Base-by-base conservation (phyloP, 2,113 vertebrate genomes). In the Gasterosteus aculeatus region DNA sequence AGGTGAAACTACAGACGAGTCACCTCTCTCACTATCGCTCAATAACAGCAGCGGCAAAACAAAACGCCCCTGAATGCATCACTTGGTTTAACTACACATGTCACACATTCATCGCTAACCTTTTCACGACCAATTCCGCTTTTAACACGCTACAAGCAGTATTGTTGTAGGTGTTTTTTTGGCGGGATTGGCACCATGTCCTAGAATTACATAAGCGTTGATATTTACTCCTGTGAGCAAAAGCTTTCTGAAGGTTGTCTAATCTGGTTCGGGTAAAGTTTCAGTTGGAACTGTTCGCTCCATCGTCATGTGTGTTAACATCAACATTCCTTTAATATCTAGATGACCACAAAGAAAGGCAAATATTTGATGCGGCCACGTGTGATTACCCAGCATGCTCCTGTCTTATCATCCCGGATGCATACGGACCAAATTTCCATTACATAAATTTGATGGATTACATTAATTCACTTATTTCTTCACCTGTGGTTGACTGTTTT, bases 281-380 rank as follows among this genome's bases (percentile, higher is more conserved):
- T 15, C 6, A 31, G 56, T 18, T 31, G 35, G 16, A 41, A 11
- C 56, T 33, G 18, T 33, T 16, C 29, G 19, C 2, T 35, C 29
- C 4, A 10, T n/a, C 39, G 4, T 6, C 56, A 39, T 18, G 26
- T 54, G 47, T 68, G 42, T 19, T 44, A 12, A 59, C 9, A 4
- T 22, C 41, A 16, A 42, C 42, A 49, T 38, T 69, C 11, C 31
- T 11, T 38, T 14, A 71, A 42, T 66, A 15, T 46, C 19, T 7
- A 75, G 41, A 51, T 7, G 10, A 38, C n/a, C 44, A n/a, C 31
- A 76, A 59, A 26, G 26, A n/a, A 0, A 16, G 18, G 31, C 10
- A 67, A 49, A 63, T 64, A 51, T 77, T 63, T 42, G 22, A 6
- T 53, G 19, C 49, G 57, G 65, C 12, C 41, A 16, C 54, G 60